Conservation (phyloP, 2,797 vertebrate species). For the Cichlasoma orientale region DNA sequence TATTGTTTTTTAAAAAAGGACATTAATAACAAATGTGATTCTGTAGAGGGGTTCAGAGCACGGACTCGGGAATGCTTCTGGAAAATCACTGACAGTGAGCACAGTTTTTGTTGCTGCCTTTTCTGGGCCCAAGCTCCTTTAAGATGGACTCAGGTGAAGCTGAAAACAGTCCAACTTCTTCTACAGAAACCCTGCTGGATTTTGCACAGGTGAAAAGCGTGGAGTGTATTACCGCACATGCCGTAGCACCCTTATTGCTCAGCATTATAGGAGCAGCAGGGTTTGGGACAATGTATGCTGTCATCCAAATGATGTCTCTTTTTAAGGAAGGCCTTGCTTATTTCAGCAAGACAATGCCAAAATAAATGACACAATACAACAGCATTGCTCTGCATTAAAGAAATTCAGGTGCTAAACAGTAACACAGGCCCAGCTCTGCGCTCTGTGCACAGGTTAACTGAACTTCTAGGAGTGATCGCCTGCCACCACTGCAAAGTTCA, state of each 20-base stretch:
- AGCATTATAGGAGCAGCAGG: neutral
- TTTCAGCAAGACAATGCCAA: neutral
- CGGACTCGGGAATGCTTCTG: neutral
- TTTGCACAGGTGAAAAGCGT: neutral
- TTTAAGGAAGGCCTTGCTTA: neutral
- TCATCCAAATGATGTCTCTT: neutral
- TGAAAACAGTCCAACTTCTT: too few species aligned
- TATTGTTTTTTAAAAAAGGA: too few species aligned
- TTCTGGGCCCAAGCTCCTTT: neutral
- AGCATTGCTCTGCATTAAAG: neutral
- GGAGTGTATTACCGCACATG: neutral
- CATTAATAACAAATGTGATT: neutral
- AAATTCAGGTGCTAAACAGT: neutral
- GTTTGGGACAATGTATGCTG: neutral
- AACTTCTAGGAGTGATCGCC: conserved; percentile 24
- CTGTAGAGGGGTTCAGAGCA: neutral
- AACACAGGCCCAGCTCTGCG: neutral
- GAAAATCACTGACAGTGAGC: neutral
- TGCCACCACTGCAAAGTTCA: conserved; percentile 50
- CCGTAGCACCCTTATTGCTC: too few species aligned
- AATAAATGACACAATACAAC: neutral
- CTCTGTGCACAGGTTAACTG: conserved; percentile 5
- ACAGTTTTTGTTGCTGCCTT: neutral
- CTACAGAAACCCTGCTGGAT: neutral
- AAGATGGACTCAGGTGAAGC: too few species aligned